phyloP scores from a whole-genome alignment of 2,888 invertebrate species.

The Leucophenga maculata region DNA sequence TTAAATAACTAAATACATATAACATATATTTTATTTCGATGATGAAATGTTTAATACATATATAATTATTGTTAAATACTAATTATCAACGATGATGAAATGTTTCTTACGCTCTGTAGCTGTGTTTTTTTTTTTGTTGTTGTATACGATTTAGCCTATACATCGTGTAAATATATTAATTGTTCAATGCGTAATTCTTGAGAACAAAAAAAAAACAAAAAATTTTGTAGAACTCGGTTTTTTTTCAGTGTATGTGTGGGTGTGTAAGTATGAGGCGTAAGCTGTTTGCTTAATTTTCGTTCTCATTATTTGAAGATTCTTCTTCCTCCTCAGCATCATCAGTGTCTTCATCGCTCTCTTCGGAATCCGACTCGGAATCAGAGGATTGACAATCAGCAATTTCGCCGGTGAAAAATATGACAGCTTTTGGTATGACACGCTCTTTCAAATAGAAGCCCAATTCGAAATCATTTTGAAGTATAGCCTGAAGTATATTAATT shows the following conservation, averaged over 20 bases:
- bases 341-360: slow-evolving; percentile 46
- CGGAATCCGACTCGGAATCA: slow-evolving; percentile 53
- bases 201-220: slow-evolving; percentile 12
- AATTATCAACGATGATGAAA: slow-evolving; percentile 43
- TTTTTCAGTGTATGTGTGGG: too few relatives aligned
- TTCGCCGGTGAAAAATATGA: slow-evolving; percentile 95
- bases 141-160: background rate
- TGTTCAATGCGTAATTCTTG: slow-evolving; percentile 12
- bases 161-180: background rate
- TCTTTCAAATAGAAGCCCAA: slow-evolving; percentile 98
- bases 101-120: slow-evolving; percentile 50
- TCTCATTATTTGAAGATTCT: slow-evolving; percentile 45
- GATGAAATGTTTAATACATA: too few relatives aligned
- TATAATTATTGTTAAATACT: background rate
- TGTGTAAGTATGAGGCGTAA: too few relatives aligned
- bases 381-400: slow-evolving; percentile 73
- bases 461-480: slow-evolving; percentile 87
- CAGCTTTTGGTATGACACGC: slow-evolving; percentile 93
- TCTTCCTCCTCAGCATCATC: slow-evolving; percentile 51
- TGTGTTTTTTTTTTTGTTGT: background rate
- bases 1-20: too few relatives aligned
- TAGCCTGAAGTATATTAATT: slow-evolving; percentile 58
- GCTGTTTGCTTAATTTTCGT: slow-evolving; percentile 34
- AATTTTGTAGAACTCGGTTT: too few relatives aligned
- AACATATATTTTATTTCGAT: too few relatives aligned